Evolutionary conservation across 2,113 vertebrate genomes (phyloP), one percentile per base, ranked within the genome.

Genomic region (Crypturellus undulatus): DNA sequence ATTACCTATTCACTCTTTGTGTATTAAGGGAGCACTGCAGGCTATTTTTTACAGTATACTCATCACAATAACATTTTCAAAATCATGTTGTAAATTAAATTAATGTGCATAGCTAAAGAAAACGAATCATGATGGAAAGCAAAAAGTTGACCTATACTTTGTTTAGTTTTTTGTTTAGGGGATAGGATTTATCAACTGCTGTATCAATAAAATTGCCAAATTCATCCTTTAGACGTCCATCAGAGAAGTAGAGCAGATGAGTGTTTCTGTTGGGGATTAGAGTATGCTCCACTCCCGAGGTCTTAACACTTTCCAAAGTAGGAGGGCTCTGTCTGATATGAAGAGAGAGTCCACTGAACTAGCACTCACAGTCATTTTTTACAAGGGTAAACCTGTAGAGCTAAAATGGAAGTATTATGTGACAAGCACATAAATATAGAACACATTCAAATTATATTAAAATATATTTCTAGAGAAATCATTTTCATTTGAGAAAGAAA

Each of bases 151-250:
- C 83, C 13, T 13, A 12, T 77, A 43, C 32, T 82, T 7, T 8
- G 8, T 1, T 0, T 1, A 56, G 32, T 18, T 51, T 10, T 26
- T 51, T n/a, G 73, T 12, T 9, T 6, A 3, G 1, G 14, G 22
- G 3, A 2, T 25, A 25, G 51, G 47, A 47, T 49, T 49, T 65
- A 71, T 43, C 4, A 16, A 22, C 9, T 75, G 4, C 21, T n/a
- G 3, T 62, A 43, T 34, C 25, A 84, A 47, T 56, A 52, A 18
- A 9, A 76, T 58, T 72, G 89, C 54, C 7, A 42, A 28, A 67
- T 49, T 56, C 2, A 12, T 47, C 67, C 20, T 19, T 60, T 70
- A 59, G 34, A 70, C 67, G 45, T 21, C 3, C 3, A 3, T 58
- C 21, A 79, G 20, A 86, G 30, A 58, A 18, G 12, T 1, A 65